Conservation (phyloP, 37 sponge, comb jelly and placozoan species). For the Tethya wilhelma region DNA sequence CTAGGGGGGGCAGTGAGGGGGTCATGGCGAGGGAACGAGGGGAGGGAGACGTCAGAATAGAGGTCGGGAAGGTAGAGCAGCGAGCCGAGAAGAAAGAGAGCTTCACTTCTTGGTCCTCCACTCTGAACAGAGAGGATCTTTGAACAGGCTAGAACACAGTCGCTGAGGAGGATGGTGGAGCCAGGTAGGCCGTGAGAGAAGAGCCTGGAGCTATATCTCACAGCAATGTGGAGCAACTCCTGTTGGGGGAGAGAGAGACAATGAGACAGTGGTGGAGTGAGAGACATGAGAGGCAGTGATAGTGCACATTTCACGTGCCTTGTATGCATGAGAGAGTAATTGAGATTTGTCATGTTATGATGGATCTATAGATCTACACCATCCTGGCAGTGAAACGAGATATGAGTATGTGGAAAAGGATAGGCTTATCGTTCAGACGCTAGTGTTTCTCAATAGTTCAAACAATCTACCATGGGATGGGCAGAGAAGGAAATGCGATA, state of each 20-base stretch:
- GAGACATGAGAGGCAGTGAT: neutral
- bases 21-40: neutral
- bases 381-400: too few species aligned
- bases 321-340: too few species aligned
- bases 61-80: constrained; percentile 43
- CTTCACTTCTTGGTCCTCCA: constrained; percentile 45
- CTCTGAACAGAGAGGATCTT: constrained; percentile 19
- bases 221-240: constrained; percentile 36
- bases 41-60: constrained; percentile 10
- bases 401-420: too few species aligned
- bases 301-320: too few species aligned
- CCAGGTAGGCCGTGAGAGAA: constrained; percentile 62
- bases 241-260: neutral
- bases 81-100: constrained; percentile 51
- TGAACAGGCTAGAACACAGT: constrained; percentile 48
- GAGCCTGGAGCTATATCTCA: constrained; percentile 49
- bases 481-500: too few species aligned
- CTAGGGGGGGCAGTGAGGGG: neutral
- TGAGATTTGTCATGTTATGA: too few species aligned
- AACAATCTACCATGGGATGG: too few species aligned
- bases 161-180: constrained; percentile 58
- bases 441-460: too few species aligned
- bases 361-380: too few species aligned
- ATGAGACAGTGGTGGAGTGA: neutral
- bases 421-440: too few species aligned